Percentiles rank a stretch among this genome's conserved stretches.
phyloP scores from a whole-genome alignment of 2,797 vertebrate species.

The Acanthurus leucopareius region DNA sequence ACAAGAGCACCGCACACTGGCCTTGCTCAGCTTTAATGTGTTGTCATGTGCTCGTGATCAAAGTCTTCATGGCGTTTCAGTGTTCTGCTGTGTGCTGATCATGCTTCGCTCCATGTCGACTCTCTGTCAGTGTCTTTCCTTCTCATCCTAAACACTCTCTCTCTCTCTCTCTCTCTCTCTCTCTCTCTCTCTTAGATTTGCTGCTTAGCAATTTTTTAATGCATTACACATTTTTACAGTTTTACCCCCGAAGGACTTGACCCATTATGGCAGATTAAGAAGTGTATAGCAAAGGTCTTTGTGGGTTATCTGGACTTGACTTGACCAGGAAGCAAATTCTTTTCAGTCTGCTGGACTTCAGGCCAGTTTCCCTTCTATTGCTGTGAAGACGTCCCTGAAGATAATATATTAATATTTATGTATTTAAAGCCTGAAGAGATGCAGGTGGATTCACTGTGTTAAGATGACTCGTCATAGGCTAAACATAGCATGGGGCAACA shows the following conservation, averaged over 20 bases:
- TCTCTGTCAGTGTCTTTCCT: conserved; percentile 17
- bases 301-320: no score
- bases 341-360: no score
- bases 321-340: no score
- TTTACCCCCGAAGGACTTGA: background rate
- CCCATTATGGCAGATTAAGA: conserved; percentile 11
- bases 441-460: no score
- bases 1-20: conserved; percentile 9
- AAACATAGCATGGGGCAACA: no score
- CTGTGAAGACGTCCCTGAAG: no score
- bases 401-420: no score
- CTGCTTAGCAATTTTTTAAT: conserved; percentile 9
- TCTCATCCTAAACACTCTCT: conserved; percentile 12
- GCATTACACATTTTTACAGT: conserved; percentile 15
- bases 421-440: no score
- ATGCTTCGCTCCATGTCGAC: conserved; percentile 6
- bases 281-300: background rate
- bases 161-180: background rate
- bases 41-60: conserved; percentile 54
- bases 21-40: conserved; percentile 42
- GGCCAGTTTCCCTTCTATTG: no score
- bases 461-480: no score
- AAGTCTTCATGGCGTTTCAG: conserved; percentile 46
- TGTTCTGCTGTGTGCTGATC: conserved; percentile 41
- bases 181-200: conserved; percentile 13